phyloP scores from a whole-genome alignment of 2,888 invertebrate genomes.

The Geotrupes spiniger region DNA sequence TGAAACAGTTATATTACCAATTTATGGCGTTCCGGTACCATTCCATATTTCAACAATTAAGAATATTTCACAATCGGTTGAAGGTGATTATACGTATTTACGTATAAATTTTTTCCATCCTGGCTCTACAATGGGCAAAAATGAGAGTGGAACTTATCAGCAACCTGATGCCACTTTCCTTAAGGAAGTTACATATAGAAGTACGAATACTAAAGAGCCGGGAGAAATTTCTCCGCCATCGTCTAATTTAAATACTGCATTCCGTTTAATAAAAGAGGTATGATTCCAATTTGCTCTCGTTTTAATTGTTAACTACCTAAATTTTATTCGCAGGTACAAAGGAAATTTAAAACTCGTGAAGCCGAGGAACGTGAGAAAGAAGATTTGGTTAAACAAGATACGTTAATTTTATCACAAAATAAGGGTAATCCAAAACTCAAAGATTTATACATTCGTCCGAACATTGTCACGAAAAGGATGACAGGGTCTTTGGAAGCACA shows the following conservation, averaged over 20 bases:
- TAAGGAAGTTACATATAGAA: conserved; percentile 98
- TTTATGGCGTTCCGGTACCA: conserved; percentile 94
- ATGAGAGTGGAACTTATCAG: conserved; percentile 87
- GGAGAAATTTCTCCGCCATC: conserved; percentile 93
- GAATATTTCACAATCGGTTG: conserved; percentile 97
- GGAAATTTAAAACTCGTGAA: conserved; percentile 96
- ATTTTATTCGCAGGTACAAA: conserved; percentile 59
- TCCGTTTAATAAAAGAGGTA: conserved; percentile 92
- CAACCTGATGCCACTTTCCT: conserved; percentile 96
- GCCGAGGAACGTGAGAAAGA: conserved; percentile 98
- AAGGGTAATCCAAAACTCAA: conserved; percentile 98
- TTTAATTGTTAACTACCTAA: not conserved
- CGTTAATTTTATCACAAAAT: conserved; percentile 86
- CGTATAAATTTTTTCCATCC: conserved; percentile 98
- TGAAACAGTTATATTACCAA: conserved; percentile 96
- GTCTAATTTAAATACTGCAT: conserved; percentile 93
- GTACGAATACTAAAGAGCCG: conserved; percentile 96
- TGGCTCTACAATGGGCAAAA: conserved; percentile 92
- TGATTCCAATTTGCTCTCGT: not conserved
- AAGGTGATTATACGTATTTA: conserved; percentile 98
- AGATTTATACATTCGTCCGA: conserved; percentile 97
- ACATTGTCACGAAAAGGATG: conserved; percentile 95
- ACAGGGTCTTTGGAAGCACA: conserved; percentile 93
- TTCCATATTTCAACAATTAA: conserved; percentile 99
- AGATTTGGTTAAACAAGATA: conserved; percentile 98